phyloP scores from a whole-genome alignment of 1,140 invertebrate species.

The Papilio xuthus region DNA sequence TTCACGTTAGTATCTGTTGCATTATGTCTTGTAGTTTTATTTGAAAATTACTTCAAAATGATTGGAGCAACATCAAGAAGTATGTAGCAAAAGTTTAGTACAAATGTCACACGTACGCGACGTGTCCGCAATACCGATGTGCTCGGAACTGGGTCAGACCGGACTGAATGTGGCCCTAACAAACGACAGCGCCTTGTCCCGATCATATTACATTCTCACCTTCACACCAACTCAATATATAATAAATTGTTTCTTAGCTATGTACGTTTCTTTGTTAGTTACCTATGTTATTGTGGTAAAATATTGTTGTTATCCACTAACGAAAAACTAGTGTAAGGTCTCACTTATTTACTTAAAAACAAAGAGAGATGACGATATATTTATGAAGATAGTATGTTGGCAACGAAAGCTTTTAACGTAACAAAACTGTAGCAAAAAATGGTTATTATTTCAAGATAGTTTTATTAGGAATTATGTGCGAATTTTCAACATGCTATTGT shows the following conservation, averaged over 20 bases:
- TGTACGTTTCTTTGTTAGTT: not conserved
- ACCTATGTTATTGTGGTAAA: not conserved
- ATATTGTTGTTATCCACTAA: too few relatives aligned
- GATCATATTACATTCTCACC: conserved; percentile 17
- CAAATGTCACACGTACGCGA: not conserved
- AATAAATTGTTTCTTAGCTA: not conserved
- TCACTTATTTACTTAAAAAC: too few relatives aligned
- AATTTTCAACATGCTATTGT: not conserved
- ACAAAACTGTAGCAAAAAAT: not conserved
- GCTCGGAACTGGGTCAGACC: conserved; percentile 14
- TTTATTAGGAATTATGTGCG: not conserved
- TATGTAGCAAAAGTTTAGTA: not conserved
- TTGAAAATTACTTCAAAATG: not conserved
- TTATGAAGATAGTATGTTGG: too few relatives aligned
- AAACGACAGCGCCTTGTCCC: not conserved
- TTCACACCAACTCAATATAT: conserved; percentile 1
- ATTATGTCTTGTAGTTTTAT: too few relatives aligned
- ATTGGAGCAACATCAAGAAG: not conserved
- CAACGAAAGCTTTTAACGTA: not conserved
- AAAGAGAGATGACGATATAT: too few relatives aligned
- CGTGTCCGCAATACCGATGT: conserved; percentile 16
- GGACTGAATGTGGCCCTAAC: conserved; percentile 22
- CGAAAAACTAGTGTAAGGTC: too few relatives aligned
- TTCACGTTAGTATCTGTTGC: too few relatives aligned
- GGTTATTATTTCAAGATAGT: not conserved